These are phyloP conservation scores for Phycodurus eques DNA, from an alignment of 2,113 vertebrate genomes.

Conservation along the genomic window DNA sequence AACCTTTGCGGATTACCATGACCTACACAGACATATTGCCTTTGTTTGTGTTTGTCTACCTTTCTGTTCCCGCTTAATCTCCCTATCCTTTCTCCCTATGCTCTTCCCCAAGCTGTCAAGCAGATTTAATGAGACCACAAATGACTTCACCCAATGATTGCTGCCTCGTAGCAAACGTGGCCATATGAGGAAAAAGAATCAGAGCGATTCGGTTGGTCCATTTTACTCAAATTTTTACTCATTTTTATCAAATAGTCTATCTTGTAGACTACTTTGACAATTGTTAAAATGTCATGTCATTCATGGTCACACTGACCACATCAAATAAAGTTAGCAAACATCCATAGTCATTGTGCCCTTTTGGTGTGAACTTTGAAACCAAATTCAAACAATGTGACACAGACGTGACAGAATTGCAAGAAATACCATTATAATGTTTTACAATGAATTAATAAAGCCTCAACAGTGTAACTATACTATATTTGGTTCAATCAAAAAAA, in stretches of 20 bases:
- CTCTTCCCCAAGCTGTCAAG: not conserved
- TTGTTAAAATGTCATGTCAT: slow-evolving; percentile 31
- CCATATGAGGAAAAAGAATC: not conserved
- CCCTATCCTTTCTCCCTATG: not conserved
- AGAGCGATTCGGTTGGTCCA: not conserved
- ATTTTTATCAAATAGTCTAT: not conserved
- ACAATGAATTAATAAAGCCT: not conserved
- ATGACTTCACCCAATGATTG: not conserved
- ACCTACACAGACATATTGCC: not conserved
- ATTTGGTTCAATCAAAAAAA: not conserved
- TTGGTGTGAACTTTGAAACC: slow-evolving; percentile 44
- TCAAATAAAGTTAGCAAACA: slow-evolving; percentile 54
- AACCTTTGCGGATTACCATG: not conserved
- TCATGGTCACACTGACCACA: slow-evolving; percentile 42
- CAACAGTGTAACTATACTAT: not conserved
- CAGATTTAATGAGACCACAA: not conserved
- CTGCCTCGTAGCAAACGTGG: not conserved
- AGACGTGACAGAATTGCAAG: not conserved
- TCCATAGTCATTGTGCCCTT: slow-evolving; percentile 26
- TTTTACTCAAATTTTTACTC: not conserved
- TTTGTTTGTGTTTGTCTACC: not conserved
- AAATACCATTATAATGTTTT: not conserved
- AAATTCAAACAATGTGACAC: not conserved
- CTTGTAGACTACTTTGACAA: not conserved
- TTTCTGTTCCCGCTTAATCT: not conserved